phyloP scores from a whole-genome alignment of 2,797 vertebrate species.

The Poeciliopsis infans region DNA sequence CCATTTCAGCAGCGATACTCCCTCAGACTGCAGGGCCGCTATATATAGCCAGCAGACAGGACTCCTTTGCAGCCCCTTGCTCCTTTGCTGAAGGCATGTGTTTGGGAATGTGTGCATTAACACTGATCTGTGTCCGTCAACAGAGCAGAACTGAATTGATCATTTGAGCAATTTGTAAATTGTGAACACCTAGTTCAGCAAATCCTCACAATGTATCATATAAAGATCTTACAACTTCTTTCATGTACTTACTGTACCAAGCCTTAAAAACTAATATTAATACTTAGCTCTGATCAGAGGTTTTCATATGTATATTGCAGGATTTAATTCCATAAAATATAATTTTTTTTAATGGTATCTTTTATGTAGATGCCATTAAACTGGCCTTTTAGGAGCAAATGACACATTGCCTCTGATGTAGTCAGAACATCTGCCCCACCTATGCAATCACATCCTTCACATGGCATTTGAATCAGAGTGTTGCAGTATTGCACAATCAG shows the following conservation, averaged over 20 bases:
- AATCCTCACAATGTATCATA: background rate
- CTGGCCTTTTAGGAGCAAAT: background rate
- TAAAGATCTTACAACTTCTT: background rate
- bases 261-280: background rate
- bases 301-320: background rate
- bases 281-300: background rate
- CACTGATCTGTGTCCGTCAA: background rate
- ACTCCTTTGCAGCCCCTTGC: constrained; percentile 51
- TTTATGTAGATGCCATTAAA: background rate
- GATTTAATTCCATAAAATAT: background rate
- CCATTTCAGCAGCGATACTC: constrained; percentile 41
- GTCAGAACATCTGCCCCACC: background rate
- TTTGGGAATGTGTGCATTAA: constrained; percentile 43
- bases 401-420: background rate
- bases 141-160: background rate
- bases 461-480: background rate
- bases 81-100: constrained; percentile 47
- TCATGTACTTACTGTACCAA: background rate
- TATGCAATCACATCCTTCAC: background rate
- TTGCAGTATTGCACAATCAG: background rate
- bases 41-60: constrained; percentile 61
- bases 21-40: constrained; percentile 52
- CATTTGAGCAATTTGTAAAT: background rate
- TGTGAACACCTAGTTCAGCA: background rate
- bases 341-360: too few relatives aligned